Conservation (phyloP, 1,140 invertebrate genomes). For the Arctopsyche grandis region DNA sequence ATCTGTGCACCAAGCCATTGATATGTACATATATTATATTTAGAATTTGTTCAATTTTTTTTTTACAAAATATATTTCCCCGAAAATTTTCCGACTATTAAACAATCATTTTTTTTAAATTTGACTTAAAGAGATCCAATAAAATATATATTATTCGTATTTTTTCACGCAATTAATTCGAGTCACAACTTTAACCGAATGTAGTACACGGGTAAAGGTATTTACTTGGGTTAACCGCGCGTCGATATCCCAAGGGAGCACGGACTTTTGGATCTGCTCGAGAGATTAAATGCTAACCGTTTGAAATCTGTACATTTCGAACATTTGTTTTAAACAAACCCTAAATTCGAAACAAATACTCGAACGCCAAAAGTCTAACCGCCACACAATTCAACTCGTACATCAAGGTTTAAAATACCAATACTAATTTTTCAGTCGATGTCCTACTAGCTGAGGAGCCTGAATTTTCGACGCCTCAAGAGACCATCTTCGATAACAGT, state of each 20-base stretch:
- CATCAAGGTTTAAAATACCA: background rate
- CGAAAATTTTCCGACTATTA: too few species aligned
- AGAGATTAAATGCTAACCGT: constrained; percentile 37
- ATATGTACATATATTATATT: too few species aligned
- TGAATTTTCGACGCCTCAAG: constrained; percentile 29
- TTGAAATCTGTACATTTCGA: background rate
- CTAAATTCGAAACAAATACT: background rate
- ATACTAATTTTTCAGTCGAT: constrained; percentile 48
- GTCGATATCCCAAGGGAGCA: background rate
- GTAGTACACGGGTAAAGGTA: background rate
- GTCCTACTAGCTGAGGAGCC: constrained; percentile 42
- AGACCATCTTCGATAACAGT: background rate
- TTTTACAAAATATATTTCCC: too few species aligned
- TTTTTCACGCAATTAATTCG: constrained; percentile 14
- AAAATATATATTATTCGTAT: background rate
- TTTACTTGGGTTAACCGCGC: constrained; percentile 2
- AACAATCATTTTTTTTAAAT: too few species aligned
- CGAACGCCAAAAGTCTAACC: background rate
- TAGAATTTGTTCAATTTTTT: too few species aligned
- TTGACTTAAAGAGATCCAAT: background rate
- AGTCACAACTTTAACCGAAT: constrained; percentile 9
- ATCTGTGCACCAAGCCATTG: too few species aligned
- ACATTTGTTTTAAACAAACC: background rate
- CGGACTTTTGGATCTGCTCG: constrained; percentile 12
- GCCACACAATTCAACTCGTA: background rate